Conservation (phyloP, 2,113 vertebrate genomes). For the Vidua macroura region DNA sequence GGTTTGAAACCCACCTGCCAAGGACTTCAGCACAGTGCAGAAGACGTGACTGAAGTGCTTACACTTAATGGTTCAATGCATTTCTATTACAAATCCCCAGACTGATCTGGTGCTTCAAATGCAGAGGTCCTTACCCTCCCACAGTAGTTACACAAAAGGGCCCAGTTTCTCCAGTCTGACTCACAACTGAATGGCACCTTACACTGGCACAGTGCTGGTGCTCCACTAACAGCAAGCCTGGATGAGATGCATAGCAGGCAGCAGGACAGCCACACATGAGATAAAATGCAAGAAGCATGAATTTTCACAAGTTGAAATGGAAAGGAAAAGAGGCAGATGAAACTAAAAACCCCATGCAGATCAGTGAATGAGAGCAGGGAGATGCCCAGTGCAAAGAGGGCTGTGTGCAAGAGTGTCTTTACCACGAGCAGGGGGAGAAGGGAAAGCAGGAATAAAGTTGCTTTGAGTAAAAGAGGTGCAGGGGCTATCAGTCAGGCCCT, state of each 20-base stretch:
- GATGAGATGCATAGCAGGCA: background rate
- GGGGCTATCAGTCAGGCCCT: background rate
- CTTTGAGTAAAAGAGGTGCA: background rate
- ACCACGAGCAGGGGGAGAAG: background rate
- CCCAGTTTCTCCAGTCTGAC: background rate
- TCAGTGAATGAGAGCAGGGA: background rate
- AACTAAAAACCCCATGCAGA: background rate
- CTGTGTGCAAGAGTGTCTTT: background rate
- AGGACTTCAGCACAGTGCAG: background rate
- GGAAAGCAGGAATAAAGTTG: background rate
- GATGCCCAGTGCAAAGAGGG: background rate
- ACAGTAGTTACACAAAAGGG: accelerated
- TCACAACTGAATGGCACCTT: background rate
- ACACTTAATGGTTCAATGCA: background rate
- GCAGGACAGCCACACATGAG: background rate
- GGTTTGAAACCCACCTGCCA: background rate
- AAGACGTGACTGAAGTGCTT: background rate
- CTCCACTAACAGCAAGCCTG: background rate
- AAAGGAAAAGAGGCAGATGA: background rate
- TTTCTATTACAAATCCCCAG: background rate
- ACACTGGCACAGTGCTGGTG: background rate
- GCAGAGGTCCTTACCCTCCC: background rate
- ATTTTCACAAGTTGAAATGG: background rate
- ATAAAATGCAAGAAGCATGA: background rate
- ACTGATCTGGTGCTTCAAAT: background rate